Evolutionary conservation across 2,113 vertebrate genomes (phyloP).

Genomic region (Baryphthengus martii): DNA sequence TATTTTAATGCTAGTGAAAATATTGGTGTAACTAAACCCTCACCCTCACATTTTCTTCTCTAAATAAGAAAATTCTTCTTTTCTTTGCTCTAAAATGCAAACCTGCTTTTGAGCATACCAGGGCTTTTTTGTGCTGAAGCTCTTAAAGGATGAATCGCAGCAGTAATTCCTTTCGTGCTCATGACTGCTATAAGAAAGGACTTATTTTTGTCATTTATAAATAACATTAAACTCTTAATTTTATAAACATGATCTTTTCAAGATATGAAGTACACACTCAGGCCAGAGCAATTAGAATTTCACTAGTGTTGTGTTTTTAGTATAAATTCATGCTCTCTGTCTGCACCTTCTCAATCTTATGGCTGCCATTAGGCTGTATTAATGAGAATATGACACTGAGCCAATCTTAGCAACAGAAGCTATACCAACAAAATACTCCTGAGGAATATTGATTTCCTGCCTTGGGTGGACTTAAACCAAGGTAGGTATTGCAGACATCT

Average conservation of each 20-base stretch:
- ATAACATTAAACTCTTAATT: neutral
- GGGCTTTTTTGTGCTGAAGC: neutral
- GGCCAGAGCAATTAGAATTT: neutral
- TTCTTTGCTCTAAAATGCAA: neutral
- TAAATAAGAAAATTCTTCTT: no score
- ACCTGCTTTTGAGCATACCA: neutral
- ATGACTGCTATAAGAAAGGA: neutral
- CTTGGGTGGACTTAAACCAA: slow-evolving; percentile 41
- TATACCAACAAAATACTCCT: slow-evolving; percentile 22
- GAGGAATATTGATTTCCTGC: slow-evolving; percentile 38
- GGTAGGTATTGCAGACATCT: neutral
- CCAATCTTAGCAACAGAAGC: slow-evolving; percentile 16
- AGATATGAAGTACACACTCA: neutral
- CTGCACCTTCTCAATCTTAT: neutral
- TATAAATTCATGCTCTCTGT: neutral
- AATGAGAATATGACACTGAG: slow-evolving; percentile 22
- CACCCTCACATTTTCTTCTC: neutral
- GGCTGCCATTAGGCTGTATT: neutral
- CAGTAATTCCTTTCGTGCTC: neutral
- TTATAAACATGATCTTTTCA: neutral
- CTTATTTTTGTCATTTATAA: slow-evolving; percentile 7
- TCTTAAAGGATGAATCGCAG: neutral
- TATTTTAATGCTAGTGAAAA: neutral
- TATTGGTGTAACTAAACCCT: neutral
- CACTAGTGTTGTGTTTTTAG: neutral